Evolutionary conservation across 2,888 invertebrate species (phyloP).

Genomic region (Sepioteuthis lessoniana): DNA sequence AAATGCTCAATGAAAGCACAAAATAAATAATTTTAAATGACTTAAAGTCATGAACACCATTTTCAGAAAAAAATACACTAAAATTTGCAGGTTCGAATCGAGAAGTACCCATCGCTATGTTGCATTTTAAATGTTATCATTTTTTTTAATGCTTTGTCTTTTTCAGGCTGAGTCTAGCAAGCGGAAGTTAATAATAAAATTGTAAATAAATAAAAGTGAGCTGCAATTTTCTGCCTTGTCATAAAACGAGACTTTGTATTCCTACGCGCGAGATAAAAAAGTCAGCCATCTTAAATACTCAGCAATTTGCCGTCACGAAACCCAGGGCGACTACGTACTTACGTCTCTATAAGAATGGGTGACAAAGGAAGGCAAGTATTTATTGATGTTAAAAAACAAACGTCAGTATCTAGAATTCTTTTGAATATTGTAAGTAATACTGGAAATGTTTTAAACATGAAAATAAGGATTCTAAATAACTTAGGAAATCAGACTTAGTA

Average conservation of each 20-base stretch:
- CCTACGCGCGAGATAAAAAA: background rate
- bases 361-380: constrained; percentile 42
- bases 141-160: background rate
- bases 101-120: background rate
- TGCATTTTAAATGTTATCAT: background rate
- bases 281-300: constrained; percentile 40
- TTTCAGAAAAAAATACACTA: background rate
- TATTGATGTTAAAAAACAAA: background rate
- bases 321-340: background rate
- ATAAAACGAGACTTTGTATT: constrained; percentile 35
- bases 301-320: constrained; percentile 36
- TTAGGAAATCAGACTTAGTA: background rate
- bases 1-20: no score
- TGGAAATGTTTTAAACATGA: background rate
- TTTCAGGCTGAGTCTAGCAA: background rate
- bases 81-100: background rate
- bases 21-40: background rate
- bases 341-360: constrained; percentile 35
- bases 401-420: background rate
- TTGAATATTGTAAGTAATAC: background rate
- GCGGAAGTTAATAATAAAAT: background rate
- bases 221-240: background rate
- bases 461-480: background rate
- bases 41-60: background rate
- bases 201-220: background rate